Evolutionary conservation across 2,888 invertebrate genomes (phyloP).

Genomic region (Phymatocera aterrima): DNA sequence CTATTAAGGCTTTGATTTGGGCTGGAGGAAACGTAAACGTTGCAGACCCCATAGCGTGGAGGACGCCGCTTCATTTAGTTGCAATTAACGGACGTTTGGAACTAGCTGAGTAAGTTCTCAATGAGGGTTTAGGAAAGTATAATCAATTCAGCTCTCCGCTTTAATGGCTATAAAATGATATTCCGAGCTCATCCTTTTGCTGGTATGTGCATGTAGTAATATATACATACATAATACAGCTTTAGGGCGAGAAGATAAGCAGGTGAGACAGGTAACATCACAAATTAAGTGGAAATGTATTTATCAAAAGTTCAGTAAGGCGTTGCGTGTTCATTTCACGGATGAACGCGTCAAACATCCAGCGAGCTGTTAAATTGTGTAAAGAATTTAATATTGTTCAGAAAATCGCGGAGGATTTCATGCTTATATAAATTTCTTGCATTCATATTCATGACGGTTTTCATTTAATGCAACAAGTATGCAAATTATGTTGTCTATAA

Average conservation of each 20-base stretch:
- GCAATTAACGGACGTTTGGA: constrained; percentile 51
- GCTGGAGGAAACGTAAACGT: constrained; percentile 49
- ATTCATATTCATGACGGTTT: neutral
- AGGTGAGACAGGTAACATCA: neutral
- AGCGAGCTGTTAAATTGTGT: neutral
- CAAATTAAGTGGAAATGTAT: neutral
- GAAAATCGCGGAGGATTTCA: neutral
- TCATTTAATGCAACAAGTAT: neutral
- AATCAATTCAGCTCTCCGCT: neutral
- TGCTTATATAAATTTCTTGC: neutral
- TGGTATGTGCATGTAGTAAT: neutral
- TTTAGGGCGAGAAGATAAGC: too few species aligned
- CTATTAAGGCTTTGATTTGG: constrained; percentile 41
- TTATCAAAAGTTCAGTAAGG: neutral
- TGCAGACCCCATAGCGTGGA: constrained; percentile 50
- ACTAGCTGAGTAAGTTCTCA: constrained; percentile 50
- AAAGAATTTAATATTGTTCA: neutral
- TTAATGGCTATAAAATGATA: neutral
- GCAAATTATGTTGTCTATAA: neutral
- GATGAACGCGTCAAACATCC: neutral
- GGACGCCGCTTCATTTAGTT: constrained; percentile 53
- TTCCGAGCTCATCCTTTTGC: neutral
- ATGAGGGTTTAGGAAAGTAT: neutral
- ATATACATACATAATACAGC: neutral
- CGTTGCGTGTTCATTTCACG: neutral